Conservation (phyloP, 2,113 vertebrate genomes). For the Cyanoramphus novaezelandiae region DNA sequence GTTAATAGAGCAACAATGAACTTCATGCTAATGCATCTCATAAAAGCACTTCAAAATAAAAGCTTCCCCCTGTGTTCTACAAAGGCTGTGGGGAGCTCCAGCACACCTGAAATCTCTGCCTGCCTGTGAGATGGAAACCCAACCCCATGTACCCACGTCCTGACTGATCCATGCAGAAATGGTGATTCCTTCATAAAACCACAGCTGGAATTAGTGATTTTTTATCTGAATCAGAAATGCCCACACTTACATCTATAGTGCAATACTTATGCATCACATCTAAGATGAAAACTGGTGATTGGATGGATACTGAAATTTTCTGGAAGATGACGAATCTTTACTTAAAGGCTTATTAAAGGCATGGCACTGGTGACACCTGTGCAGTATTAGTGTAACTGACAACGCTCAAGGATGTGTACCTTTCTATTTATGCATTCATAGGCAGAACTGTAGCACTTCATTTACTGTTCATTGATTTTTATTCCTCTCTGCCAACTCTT, state of each 20-base stretch:
- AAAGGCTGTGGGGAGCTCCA: not conserved
- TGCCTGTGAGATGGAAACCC: not conserved
- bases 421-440: not conserved
- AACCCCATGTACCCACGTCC: not conserved
- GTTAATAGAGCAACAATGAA: not conserved
- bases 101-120: not conserved
- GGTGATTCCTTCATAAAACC: not conserved
- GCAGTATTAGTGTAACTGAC: not conserved
- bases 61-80: not conserved
- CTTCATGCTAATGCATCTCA: not conserved
- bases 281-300: not conserved
- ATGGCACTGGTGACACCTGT: not conserved
- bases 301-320: not conserved
- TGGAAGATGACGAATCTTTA: not conserved
- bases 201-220: not conserved
- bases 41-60: conserved; percentile 21
- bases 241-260: not conserved
- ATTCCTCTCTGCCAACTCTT: not conserved
- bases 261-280: not conserved
- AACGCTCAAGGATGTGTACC: not conserved
- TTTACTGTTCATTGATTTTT: not conserved
- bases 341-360: not conserved
- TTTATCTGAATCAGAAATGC: not conserved
- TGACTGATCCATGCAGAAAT: not conserved
- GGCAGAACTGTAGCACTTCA: not conserved